Evolutionary conservation across 2,888 invertebrate species (phyloP).

Genomic region (Syrista parreyssii): DNA sequence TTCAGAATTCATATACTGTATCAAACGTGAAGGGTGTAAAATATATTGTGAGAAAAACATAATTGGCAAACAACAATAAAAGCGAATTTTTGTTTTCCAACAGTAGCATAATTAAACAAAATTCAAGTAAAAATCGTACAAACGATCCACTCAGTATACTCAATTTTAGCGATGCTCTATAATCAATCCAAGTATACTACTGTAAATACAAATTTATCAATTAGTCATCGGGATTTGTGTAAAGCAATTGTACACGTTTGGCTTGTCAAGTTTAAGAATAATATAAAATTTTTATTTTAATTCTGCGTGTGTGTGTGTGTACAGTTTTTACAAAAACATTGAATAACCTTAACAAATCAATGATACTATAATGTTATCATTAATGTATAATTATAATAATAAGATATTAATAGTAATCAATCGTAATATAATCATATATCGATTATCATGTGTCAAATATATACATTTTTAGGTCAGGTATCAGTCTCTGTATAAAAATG

Average conservation of each 20-base stretch:
- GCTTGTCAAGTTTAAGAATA: conserved; percentile 46
- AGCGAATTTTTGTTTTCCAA: neutral
- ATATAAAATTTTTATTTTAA: conserved; percentile 57
- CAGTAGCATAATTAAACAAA: neutral
- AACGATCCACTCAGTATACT: neutral
- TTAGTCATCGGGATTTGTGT: neutral
- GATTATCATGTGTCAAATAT: conserved; percentile 43
- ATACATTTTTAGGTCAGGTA: conserved; percentile 55
- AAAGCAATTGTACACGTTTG: conserved; percentile 1
- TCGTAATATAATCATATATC: conserved; percentile 38
- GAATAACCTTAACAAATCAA: conserved; percentile 52
- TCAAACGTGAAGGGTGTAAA: neutral
- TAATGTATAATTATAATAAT: conserved; percentile 40
- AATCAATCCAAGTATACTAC: neutral
- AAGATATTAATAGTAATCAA: conserved; percentile 35
- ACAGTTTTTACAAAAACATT: conserved; percentile 58
- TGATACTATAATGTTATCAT: conserved; percentile 39
- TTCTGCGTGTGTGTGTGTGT: conserved; percentile 44
- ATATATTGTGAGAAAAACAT: neutral
- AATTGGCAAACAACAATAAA: neutral
- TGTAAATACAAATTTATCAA: neutral
- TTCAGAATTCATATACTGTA: neutral
- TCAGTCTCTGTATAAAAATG: conserved; percentile 57
- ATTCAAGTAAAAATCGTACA: neutral
- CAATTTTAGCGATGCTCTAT: neutral